Evolutionary conservation across 2,888 invertebrate genomes (phyloP).

Genomic region (Cepaea hortensis): DNA sequence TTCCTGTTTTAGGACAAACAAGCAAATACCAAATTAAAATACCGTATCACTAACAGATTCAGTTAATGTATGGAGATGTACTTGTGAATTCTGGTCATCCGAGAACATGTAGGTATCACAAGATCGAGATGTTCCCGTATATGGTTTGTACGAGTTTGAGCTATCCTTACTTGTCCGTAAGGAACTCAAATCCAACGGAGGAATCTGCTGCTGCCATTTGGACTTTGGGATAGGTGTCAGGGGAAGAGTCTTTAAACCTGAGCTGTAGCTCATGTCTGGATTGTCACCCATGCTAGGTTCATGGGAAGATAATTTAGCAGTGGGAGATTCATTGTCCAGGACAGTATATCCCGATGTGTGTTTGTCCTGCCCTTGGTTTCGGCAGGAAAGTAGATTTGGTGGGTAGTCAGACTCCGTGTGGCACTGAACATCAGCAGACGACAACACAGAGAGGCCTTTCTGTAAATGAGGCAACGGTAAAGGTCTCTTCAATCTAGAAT

Average conservation of each 20-base stretch:
- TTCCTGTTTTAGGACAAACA: neutral
- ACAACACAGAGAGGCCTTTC: constrained; percentile 6
- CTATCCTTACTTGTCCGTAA: constrained; percentile 65
- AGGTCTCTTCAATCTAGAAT: constrained; percentile 1
- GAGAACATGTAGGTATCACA: constrained; percentile 62
- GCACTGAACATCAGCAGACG: constrained; percentile 31
- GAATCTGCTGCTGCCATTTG: constrained; percentile 58
- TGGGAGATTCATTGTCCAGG: constrained; percentile 59
- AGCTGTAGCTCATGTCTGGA: constrained; percentile 62
- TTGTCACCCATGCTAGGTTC: constrained; percentile 60
- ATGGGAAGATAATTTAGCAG: constrained; percentile 63
- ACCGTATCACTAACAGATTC: constrained; percentile 23
- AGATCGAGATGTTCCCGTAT: constrained; percentile 62
- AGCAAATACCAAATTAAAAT: neutral
- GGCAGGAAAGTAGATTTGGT: neutral
- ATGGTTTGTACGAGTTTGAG: constrained; percentile 59
- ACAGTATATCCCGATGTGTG: constrained; percentile 39
- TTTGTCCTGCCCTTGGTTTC: constrained; percentile 21
- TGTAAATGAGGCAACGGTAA: neutral
- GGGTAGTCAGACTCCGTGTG: constrained; percentile 10
- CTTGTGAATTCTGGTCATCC: constrained; percentile 28
- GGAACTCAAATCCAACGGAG: constrained; percentile 67
- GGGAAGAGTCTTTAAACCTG: constrained; percentile 57
- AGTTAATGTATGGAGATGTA: constrained; percentile 29
- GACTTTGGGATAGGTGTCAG: constrained; percentile 61